Conservation (phyloP, 2,113 vertebrate genomes). For the Aphelocoma coerulescens region DNA sequence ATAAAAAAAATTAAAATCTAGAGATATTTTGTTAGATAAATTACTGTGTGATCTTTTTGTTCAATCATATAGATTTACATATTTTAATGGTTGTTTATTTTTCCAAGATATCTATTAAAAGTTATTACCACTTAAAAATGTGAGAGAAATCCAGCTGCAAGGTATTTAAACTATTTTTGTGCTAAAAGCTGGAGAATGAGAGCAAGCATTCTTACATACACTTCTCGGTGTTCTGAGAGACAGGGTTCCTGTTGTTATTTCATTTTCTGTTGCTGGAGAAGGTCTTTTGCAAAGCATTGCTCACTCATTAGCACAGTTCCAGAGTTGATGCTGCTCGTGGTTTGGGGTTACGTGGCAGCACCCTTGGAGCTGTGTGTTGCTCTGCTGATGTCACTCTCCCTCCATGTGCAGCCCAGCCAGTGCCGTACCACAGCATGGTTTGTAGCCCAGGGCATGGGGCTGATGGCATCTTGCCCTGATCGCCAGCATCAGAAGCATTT, state of each 20-base stretch:
- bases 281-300: neutral
- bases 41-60: neutral
- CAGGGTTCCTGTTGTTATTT: neutral
- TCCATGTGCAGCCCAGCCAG: neutral
- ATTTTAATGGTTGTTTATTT: neutral
- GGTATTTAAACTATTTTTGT: neutral
- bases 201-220: neutral
- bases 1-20: neutral
- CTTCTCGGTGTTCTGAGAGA: neutral
- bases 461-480: neutral
- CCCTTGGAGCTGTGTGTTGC: accelerated
- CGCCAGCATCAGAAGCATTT: accelerated
- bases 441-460: neutral
- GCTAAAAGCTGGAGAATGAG: neutral
- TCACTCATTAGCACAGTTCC: neutral
- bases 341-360: neutral
- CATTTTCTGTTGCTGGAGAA: neutral
- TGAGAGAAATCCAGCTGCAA: neutral
- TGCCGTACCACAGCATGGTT: accelerated
- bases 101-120: neutral
- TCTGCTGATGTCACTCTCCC: neutral
- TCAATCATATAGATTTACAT: neutral
- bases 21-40: neutral
- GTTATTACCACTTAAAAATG: neutral
- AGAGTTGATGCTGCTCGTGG: accelerated